A percentile compares a stretch with the other conserved stretches of the same genome.
Evolutionary conservation across 2,888 invertebrate species (phyloP).

Genomic region (Ormyrus pomaceus): DNA sequence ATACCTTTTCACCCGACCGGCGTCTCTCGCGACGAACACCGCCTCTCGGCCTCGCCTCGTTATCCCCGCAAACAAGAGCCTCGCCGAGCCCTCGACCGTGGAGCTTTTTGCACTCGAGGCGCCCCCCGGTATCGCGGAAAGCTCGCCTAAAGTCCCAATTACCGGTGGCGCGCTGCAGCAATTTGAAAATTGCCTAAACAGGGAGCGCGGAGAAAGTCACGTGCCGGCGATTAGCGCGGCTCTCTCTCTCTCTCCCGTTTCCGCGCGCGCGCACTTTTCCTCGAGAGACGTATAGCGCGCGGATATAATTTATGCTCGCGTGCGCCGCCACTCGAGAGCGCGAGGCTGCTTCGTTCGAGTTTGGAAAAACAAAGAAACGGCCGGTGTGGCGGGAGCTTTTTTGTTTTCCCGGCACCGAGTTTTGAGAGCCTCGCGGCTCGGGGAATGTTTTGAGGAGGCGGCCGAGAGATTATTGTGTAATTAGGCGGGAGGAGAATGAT

Average conservation of each 20-base stretch:
- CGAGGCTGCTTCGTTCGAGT: background rate
- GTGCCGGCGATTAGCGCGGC: slow-evolving; percentile 60
- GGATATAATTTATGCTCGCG: slow-evolving; percentile 25
- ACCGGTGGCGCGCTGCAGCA: background rate
- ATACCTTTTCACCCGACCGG: no score
- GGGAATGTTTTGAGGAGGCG: no score
- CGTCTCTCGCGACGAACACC: no score
- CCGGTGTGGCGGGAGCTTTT: no score
- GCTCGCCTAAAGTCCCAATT: slow-evolving; percentile 7
- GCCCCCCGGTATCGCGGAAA: background rate
- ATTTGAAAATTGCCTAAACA: slow-evolving; percentile 46
- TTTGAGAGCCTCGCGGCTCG: no score
- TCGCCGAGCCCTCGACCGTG: no score
- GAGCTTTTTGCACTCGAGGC: no score
- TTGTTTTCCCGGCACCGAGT: no score
- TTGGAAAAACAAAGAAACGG: background rate
- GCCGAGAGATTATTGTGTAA: no score
- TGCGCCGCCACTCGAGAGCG: background rate
- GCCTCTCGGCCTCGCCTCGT: no score
- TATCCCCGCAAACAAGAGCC: no score
- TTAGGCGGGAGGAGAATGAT: no score
- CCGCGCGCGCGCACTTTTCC: slow-evolving; percentile 48
- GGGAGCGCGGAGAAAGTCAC: slow-evolving; percentile 61
- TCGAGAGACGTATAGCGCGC: background rate
- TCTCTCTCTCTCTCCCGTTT: slow-evolving; percentile 57